These are phyloP conservation scores for Hippocampus abdominalis DNA, from an alignment of 2,113 vertebrate genomes.

Conservation along the genomic window DNA sequence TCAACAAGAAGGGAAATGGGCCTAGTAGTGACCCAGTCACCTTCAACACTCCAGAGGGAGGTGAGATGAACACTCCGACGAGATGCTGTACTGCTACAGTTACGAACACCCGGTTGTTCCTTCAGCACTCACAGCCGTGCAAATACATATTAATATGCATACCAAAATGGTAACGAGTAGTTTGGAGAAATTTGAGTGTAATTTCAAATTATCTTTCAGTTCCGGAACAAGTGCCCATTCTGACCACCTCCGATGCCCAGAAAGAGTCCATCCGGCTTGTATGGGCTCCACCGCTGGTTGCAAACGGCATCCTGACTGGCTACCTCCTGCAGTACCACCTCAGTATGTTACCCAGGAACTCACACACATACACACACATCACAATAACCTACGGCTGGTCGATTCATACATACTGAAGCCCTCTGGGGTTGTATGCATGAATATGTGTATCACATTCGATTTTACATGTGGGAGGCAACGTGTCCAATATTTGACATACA, in stretches of 20 bases:
- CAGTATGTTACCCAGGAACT: conserved; percentile 71
- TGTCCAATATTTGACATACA: background rate
- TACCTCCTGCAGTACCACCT: conserved; percentile 86
- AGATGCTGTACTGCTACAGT: background rate
- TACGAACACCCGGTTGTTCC: background rate
- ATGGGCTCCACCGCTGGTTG: conserved; percentile 82
- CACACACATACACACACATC: background rate
- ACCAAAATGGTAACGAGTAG: background rate
- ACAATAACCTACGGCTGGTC: background rate
- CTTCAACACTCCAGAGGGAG: conserved; percentile 92
- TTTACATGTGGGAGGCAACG: conserved; percentile 3
- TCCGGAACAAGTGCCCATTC: conserved; percentile 80
- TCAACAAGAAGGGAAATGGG: conserved; percentile 86
- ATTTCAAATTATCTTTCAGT: conserved; percentile 68
- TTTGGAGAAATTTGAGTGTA: background rate
- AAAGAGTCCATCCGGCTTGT: conserved; percentile 78
- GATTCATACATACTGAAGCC: background rate
- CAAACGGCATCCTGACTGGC: conserved; percentile 84
- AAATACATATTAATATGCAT: too few relatives aligned
- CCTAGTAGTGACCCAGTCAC: conserved; percentile 78
- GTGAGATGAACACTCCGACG: conserved; percentile 64
- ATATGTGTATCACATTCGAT: background rate
- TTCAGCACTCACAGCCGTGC: background rate
- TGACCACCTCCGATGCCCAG: conserved; percentile 80
- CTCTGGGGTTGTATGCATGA: background rate